Conservation (phyloP, 2,113 vertebrate genomes). For the Oriolus oriolus region DNA sequence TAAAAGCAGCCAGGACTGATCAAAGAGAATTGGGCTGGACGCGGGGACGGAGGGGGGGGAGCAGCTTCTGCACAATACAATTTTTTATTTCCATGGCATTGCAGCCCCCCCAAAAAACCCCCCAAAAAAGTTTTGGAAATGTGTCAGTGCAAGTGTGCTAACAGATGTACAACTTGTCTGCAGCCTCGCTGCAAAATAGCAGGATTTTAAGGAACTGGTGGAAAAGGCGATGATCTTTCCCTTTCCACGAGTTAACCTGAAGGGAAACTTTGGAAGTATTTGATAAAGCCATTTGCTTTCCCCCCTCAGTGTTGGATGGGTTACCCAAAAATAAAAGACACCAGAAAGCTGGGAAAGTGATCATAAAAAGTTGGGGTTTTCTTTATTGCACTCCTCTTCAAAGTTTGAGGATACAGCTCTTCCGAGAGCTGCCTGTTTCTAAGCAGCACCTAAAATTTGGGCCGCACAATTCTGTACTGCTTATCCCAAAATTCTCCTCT, state of each 20-base stretch:
- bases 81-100: constrained; percentile 2
- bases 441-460: background rate
- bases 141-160: background rate
- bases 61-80: background rate
- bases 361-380: background rate
- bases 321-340: background rate
- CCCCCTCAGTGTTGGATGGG: background rate
- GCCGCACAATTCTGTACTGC: background rate
- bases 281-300: background rate
- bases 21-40: constrained; percentile 20
- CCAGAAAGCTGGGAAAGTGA: background rate
- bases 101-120: background rate
- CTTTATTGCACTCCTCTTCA: background rate
- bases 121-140: constrained; percentile 10
- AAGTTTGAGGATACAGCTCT: constrained; percentile 9
- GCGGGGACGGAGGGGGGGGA: background rate
- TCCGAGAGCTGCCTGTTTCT: background rate
- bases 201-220: background rate
- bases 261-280: constrained; percentile 29
- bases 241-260: background rate
- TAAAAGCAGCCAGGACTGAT: constrained; percentile 19
- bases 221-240: background rate
- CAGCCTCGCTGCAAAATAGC: background rate
- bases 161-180: background rate
- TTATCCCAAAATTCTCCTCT: background rate